Conservation (phyloP, 1,140 invertebrate genomes). For the Drosophila mayri region DNA sequence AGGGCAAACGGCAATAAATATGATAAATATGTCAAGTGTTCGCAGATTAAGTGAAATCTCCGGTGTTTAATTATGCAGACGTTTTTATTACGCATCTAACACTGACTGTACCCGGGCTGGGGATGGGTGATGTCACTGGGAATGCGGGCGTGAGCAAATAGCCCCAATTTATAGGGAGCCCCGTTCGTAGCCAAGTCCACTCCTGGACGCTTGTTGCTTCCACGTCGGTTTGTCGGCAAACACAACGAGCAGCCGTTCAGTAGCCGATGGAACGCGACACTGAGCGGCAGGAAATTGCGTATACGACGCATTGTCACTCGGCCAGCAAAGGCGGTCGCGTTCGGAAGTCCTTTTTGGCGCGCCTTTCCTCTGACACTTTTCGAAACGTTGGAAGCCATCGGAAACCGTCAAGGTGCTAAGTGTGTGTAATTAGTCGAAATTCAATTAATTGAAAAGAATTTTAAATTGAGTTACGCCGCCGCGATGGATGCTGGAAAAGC, state of each 20-base stretch:
- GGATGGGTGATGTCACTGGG: constrained; percentile 41
- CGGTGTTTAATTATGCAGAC: constrained; percentile 62
- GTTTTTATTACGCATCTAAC: constrained; percentile 69
- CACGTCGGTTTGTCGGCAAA: constrained; percentile 40
- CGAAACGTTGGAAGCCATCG: constrained; percentile 4
- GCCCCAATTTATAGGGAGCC: constrained; percentile 18
- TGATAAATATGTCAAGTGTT: constrained; percentile 61
- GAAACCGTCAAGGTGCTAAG: constrained; percentile 56
- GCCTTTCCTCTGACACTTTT: constrained; percentile 37
- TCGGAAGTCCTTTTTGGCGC: constrained; percentile 53
- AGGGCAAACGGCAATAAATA: constrained; percentile 16
- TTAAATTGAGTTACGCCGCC: constrained; percentile 43
- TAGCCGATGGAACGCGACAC: constrained; percentile 76
- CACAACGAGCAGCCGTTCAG: constrained; percentile 57
- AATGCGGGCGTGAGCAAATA: constrained; percentile 10
- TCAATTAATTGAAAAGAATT: constrained; percentile 62
- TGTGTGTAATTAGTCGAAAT: constrained; percentile 68
- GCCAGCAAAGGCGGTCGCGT: constrained; percentile 21
- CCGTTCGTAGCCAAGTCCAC: constrained; percentile 14
- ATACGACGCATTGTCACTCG: constrained; percentile 64
- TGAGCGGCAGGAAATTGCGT: constrained; percentile 78
- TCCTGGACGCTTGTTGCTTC: constrained; percentile 58
- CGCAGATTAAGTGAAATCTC: constrained; percentile 48
- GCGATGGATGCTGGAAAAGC: constrained; percentile 24
- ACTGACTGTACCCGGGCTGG: constrained; percentile 26